phyloP scores from a whole-genome alignment of 2,113 vertebrate genomes.

The Felis chaus region DNA sequence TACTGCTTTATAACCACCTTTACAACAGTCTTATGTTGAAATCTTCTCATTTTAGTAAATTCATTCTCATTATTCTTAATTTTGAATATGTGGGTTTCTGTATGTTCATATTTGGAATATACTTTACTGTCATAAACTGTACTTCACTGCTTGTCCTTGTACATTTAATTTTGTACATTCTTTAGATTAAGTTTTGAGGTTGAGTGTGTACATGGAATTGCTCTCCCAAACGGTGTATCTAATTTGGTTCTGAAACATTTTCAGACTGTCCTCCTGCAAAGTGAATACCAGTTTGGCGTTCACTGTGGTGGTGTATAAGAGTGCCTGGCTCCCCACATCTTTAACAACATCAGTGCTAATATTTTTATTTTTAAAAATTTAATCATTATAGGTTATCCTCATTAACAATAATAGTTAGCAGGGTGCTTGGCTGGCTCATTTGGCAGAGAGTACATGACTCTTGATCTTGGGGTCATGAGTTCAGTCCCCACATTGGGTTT shows the following conservation, averaged over 20 bases:
- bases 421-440: background rate
- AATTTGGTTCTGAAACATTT: background rate
- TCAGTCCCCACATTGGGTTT: background rate
- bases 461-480: background rate
- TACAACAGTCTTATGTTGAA: background rate
- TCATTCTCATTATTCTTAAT: background rate
- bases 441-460: background rate
- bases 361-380: background rate
- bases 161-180: background rate
- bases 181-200: background rate
- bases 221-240: background rate
- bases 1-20: background rate
- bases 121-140: background rate
- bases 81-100: background rate
- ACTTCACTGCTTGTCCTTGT: background rate
- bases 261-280: background rate
- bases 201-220: background rate
- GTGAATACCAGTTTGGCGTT: background rate
- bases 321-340: background rate
- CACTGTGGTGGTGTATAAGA: background rate
- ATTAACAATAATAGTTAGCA: background rate
- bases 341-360: background rate
- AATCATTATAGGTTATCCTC: background rate
- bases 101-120: background rate
- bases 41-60: conserved; percentile 21